Percentiles rank a stretch among this genome's conserved stretches.
These are phyloP conservation scores for Drosophila yooni DNA, from an alignment of 2,888 invertebrate species.

Conservation along the genomic window DNA sequence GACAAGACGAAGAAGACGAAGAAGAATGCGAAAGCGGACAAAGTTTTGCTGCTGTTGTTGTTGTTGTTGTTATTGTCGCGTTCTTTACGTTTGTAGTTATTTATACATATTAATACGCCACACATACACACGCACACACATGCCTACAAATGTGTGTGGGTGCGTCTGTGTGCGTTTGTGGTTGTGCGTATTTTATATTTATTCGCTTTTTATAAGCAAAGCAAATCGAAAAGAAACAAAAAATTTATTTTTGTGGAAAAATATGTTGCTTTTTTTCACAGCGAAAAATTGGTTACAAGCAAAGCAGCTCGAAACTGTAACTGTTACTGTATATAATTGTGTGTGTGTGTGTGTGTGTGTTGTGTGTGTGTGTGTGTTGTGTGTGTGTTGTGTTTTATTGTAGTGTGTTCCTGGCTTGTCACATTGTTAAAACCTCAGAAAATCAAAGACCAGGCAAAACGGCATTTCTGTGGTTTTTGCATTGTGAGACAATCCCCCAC, in stretches of 20 bases:
- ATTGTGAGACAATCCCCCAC: conserved; percentile 3
- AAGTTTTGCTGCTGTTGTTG: conserved; percentile 62
- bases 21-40: conserved; percentile 20
- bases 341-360: conserved; percentile 13
- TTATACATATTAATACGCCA: conserved; percentile 66
- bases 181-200: conserved; percentile 50
- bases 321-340: conserved; percentile 7
- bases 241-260: conserved; percentile 50
- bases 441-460: conserved; percentile 41
- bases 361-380: conserved; percentile 17
- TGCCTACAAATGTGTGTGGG: background rate
- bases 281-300: conserved; percentile 45
- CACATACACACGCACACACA: conserved; percentile 38
- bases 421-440: conserved; percentile 52
- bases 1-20: background rate
- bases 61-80: conserved; percentile 37
- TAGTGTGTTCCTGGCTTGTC: conserved; percentile 41
- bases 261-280: conserved; percentile 57
- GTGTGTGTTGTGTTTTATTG: background rate
- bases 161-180: conserved; percentile 20
- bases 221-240: conserved; percentile 39
- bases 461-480: conserved; percentile 50
- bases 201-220: conserved; percentile 51
- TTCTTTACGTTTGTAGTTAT: conserved; percentile 65
- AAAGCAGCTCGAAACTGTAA: conserved; percentile 20